Evolutionary conservation across 2,113 vertebrate species (phyloP).

Genomic region (Pachyramphus minor): DNA sequence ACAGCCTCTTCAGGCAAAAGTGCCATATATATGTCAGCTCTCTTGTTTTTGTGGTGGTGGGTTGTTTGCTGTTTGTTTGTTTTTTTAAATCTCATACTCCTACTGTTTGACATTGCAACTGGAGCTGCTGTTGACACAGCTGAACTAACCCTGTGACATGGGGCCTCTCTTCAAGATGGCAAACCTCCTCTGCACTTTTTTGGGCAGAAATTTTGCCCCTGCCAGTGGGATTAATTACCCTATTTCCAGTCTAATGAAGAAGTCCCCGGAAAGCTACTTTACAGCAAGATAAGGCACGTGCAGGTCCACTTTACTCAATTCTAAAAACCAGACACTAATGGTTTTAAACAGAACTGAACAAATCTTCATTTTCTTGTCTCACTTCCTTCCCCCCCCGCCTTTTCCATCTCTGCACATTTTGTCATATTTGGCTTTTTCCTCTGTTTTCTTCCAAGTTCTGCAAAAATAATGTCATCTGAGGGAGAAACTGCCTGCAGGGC

Average conservation of each 20-base stretch:
- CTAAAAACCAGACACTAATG: not conserved
- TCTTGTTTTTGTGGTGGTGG: not conserved
- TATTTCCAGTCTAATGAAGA: not conserved
- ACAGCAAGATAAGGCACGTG: not conserved
- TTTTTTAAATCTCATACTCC: not conserved
- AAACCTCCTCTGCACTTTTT: not conserved
- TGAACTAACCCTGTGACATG: not conserved
- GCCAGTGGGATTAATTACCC: not conserved
- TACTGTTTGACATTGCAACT: not conserved
- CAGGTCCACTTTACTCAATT: not conserved
- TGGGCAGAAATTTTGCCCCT: not conserved
- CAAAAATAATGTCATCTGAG: slow-evolving; percentile 33
- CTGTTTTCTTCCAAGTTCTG: slow-evolving; percentile 44
- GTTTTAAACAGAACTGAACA: not conserved
- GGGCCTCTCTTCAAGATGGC: not conserved
- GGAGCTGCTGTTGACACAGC: not conserved
- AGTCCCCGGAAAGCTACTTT: not conserved
- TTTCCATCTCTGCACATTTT: not conserved
- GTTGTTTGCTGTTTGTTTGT: not conserved
- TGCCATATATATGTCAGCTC: not conserved
- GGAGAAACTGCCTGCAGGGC: not conserved
- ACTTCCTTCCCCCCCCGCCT: not conserved
- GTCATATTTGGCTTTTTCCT: slow-evolving; percentile 21
- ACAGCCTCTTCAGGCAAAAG: not conserved
- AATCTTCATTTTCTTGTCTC: not conserved